Base-by-base conservation (phyloP, 1,140 invertebrate genomes). In the Muscidifurax raptorellus region DNA sequence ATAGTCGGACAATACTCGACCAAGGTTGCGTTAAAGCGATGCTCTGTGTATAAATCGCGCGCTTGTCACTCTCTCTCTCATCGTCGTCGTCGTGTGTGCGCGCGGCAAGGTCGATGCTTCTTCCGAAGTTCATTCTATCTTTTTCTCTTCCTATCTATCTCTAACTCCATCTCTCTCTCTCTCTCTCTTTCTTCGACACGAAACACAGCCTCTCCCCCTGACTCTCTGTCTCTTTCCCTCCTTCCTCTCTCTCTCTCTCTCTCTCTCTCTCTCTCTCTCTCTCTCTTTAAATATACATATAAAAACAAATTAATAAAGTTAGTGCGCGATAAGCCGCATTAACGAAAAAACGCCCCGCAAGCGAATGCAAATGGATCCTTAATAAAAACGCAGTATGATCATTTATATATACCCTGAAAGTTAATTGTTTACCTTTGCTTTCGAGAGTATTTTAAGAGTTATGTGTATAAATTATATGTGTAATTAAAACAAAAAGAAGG, bases 401-500 rank as follows among this genome's bases (percentile, higher is more conserved):
- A 81, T 90, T 90, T 90, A 87, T 90, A 90, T 87, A 90, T 85
- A 86, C 85, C 88, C 83, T 88, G 85, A 86, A 88, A 89, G 87
- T 89, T 90, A 90, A 87, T 88, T 87, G 86, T 90, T 90, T 89
- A 90, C 76, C 85, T 89, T 89, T 90, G 87, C 88, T 90, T 90
- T 91, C 85, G 86, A 90, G 87, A 88, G 89, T 88, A 89, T 89
- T 89, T 89, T 83, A 87, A 88, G 80, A 89, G 86, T 89, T 90
- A 89, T 89, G 86, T 90, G 89, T 90, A 90, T 90, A 90, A 90
- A 91, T 90, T 90, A 90, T 88, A 90, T 90, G 89, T 90, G 88
- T 90, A 91, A 90, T 90, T 90, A 89, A 90, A 90, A 88, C 86
- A 86, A 64, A 36, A 25, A 66, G 47, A 84, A 79, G 27, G 30